A percentile compares a stretch with the other conserved stretches of the same genome.
phyloP scores from a whole-genome alignment of 2,888 invertebrate species.

The Lomographa bimaculata region DNA sequence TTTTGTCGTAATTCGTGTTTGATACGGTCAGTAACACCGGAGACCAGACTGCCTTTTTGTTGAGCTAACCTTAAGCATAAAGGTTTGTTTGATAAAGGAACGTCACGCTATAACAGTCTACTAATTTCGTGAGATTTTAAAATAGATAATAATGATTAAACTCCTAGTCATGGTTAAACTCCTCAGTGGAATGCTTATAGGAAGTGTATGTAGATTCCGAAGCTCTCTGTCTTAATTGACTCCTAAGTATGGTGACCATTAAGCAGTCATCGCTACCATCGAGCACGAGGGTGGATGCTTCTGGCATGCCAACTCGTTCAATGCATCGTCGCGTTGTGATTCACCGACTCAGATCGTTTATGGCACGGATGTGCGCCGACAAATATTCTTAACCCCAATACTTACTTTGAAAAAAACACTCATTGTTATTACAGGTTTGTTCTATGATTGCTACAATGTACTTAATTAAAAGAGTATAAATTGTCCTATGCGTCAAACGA shows the following conservation, averaged over 20 bases:
- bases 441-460: constrained; percentile 2
- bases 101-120: constrained; percentile 6
- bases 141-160: too few species aligned
- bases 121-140: constrained; percentile 1
- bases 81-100: constrained; percentile 11
- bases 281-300: constrained; percentile 25
- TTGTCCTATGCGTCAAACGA: too few species aligned
- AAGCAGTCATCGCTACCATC: constrained; percentile 40
- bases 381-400: constrained; percentile 14
- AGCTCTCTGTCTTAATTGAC: constrained; percentile 35
- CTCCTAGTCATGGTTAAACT: too few species aligned
- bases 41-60: constrained; percentile 24
- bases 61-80: constrained; percentile 28
- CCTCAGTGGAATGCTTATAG: too few species aligned
- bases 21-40: constrained; percentile 24
- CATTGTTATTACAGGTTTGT: neutral
- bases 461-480: too few species aligned
- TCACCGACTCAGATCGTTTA: constrained; percentile 32
- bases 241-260: constrained; percentile 45
- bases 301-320: constrained; percentile 40
- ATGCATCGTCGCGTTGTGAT: constrained; percentile 40
- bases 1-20: constrained; percentile 19
- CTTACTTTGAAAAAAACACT: too few species aligned
- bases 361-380: constrained; percentile 18
- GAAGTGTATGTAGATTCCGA: neutral